Percentiles rank a stretch among this genome's conserved stretches.
phyloP scores from a whole-genome alignment of 2,797 vertebrate species.

The Lophius americanus region DNA sequence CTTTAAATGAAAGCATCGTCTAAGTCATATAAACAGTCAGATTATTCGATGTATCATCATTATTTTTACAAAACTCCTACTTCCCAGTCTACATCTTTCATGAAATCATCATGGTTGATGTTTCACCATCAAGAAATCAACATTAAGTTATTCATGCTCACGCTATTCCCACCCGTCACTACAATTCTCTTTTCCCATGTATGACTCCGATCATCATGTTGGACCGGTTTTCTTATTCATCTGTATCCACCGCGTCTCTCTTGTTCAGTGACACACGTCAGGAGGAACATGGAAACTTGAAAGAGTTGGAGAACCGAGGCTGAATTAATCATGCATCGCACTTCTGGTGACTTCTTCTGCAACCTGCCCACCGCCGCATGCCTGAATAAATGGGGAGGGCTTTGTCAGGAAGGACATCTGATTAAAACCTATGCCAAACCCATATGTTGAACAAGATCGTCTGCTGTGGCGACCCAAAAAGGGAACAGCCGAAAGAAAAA shows the following conservation, averaged over 20 bases:
- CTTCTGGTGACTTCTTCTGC: no score
- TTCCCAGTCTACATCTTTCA: slow-evolving; percentile 9
- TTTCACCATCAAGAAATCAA: background rate
- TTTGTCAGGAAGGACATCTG: no score
- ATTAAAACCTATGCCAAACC: no score
- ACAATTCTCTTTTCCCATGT: background rate
- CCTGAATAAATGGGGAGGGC: no score
- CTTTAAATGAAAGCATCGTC: slow-evolving; percentile 10
- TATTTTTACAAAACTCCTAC: slow-evolving; percentile 26
- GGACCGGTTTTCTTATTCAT: background rate
- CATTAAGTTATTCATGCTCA: no score
- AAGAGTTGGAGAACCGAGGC: background rate
- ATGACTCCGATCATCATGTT: background rate
- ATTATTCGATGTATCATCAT: slow-evolving; percentile 22
- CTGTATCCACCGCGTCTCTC: background rate
- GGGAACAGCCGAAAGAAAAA: no score
- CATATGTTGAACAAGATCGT: no score
- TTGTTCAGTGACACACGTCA: slow-evolving; percentile 3
- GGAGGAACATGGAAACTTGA: background rate
- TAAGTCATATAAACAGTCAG: slow-evolving; percentile 4
- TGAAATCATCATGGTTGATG: background rate
- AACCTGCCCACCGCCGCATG: no score
- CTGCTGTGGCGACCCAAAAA: no score
- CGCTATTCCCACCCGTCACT: no score
- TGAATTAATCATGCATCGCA: slow-evolving; percentile 5